Percentiles rank a stretch among this genome's conserved stretches.
Evolutionary conservation across 2,113 vertebrate species (phyloP).

Genomic region (Syngnathus typhle): DNA sequence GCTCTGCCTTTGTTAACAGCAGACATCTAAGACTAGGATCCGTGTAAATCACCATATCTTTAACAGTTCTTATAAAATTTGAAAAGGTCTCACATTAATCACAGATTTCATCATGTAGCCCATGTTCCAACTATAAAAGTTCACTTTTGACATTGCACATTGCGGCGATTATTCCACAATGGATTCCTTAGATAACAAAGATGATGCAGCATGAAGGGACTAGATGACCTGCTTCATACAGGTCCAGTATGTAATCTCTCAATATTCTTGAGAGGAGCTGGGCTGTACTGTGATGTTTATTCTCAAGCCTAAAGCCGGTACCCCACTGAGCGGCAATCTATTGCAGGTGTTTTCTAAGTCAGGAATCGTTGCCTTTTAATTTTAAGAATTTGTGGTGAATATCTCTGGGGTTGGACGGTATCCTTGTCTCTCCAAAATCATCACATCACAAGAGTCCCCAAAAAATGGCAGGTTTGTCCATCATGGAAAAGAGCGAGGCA

Average conservation of each 20-base stretch:
- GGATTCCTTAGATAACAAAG: constrained; percentile 8
- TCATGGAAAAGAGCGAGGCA: no score
- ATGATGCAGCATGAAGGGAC: constrained; percentile 25
- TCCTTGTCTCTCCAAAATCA: no score
- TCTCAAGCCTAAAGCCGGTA: background rate
- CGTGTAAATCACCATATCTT: constrained; percentile 58
- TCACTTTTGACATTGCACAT: constrained; percentile 4
- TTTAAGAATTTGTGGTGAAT: no score
- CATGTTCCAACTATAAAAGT: constrained; percentile 3
- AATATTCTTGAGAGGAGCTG: no score
- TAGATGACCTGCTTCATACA: constrained; percentile 15
- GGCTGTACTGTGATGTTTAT: background rate
- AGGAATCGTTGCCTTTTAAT: no score
- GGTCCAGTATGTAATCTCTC: constrained; percentile 6
- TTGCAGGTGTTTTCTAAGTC: no score
- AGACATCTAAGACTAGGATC: constrained; percentile 21
- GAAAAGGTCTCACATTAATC: constrained; percentile 12
- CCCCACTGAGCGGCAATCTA: no score
- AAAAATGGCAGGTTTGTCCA: no score
- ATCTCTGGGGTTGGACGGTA: no score
- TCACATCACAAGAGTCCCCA: no score
- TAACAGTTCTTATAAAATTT: constrained; percentile 55
- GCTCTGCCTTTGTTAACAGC: constrained; percentile 34
- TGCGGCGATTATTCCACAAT: constrained; percentile 9
- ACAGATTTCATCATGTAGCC: constrained; percentile 23